Percentiles rank a stretch among this genome's conserved stretches.
phyloP scores from a whole-genome alignment of 2,797 vertebrate genomes.

The Tenualosa ilisha region DNA sequence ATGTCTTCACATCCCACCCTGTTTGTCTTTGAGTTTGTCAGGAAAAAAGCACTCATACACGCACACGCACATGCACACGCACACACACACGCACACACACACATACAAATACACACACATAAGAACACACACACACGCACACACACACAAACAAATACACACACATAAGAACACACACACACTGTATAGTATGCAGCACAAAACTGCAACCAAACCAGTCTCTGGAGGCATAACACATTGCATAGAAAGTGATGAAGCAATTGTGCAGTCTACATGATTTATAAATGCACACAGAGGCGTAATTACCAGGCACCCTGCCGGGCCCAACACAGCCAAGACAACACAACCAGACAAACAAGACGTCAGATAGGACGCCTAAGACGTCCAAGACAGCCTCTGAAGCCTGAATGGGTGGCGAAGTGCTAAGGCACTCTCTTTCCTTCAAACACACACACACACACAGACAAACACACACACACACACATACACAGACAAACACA shows the following conservation, averaged over 20 bases:
- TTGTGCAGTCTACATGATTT: neutral
- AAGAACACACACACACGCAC: neutral
- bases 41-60: neutral
- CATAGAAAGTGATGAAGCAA: neutral
- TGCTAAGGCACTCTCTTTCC: no score
- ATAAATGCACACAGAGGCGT: neutral
- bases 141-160: conserved; percentile 18
- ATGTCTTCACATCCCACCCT: neutral
- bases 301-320: neutral
- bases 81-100: conserved; percentile 7
- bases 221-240: neutral
- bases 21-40: neutral
- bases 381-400: neutral
- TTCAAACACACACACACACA: no score
- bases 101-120: conserved; percentile 23
- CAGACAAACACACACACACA: no score
- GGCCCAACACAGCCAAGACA: neutral
- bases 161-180: conserved; percentile 24
- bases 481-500: no score
- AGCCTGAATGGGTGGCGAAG: no score
- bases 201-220: conserved; percentile 2
- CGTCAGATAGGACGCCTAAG: neutral
- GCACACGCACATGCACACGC: neutral
- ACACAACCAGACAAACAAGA: neutral
- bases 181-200: neutral